Evolutionary conservation across 2,113 vertebrate species (phyloP).

Genomic region (Tichodroma muraria): DNA sequence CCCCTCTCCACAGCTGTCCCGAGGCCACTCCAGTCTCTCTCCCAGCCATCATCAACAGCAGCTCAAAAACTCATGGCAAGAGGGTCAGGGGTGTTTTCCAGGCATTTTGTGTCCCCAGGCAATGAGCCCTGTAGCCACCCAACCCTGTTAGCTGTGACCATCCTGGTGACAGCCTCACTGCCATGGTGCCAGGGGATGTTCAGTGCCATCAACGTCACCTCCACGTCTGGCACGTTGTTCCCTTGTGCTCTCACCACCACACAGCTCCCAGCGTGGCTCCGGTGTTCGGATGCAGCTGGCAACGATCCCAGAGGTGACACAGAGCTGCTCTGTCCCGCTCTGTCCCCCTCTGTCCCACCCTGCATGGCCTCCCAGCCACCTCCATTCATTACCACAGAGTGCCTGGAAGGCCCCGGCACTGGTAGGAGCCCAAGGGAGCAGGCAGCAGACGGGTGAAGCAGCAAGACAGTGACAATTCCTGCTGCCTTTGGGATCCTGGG

Average conservation of each 20-base stretch:
- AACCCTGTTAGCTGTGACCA: not conserved
- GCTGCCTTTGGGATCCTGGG: not conserved
- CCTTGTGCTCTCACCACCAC: not conserved
- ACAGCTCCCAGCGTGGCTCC: not conserved
- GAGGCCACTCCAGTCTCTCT: not conserved
- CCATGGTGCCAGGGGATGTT: not conserved
- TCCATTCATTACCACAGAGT: not conserved
- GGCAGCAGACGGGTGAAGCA: not conserved
- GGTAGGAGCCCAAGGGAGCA: not conserved
- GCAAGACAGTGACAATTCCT: not conserved
- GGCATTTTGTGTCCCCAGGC: not conserved
- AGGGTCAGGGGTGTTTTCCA: not conserved
- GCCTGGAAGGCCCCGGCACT: not conserved
- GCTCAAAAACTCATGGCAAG: not conserved
- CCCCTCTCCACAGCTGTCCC: not conserved
- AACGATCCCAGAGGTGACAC: not conserved
- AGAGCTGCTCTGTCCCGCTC: not conserved
- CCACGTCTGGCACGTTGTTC: not conserved
- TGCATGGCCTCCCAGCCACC: not conserved
- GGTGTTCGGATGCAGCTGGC: rapidly evolving
- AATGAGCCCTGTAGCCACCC: not conserved
- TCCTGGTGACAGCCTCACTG: not conserved
- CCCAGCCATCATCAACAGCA: not conserved
- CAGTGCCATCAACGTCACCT: not conserved
- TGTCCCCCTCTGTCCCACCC: not conserved